A percentile compares a stretch with the other conserved stretches of the same genome.
Evolutionary conservation across 1,140 invertebrate genomes (phyloP).

Genomic region (Ceratitis capitata): DNA sequence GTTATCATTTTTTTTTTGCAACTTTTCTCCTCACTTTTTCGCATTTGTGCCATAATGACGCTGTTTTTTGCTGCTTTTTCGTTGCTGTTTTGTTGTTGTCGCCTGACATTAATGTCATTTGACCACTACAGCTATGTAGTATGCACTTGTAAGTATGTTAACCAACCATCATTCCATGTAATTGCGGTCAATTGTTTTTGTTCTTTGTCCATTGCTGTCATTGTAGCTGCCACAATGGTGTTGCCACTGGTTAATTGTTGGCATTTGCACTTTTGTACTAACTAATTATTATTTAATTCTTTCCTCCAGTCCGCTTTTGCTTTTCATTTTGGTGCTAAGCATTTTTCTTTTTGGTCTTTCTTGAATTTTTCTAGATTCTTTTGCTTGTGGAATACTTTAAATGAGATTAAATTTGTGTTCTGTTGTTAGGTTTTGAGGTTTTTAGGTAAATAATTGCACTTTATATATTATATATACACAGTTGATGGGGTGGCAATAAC

Average conservation of each 20-base stretch:
- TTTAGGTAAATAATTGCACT: constrained; percentile 15
- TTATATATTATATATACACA: background rate
- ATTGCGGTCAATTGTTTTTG: constrained; percentile 33
- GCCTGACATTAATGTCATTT: constrained; percentile 2
- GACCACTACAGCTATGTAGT: too few species aligned
- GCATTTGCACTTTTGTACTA: constrained; percentile 23
- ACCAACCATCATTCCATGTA: constrained; percentile 16
- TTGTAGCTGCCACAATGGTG: background rate
- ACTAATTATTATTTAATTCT: background rate
- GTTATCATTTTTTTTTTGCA: background rate
- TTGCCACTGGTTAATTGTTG: constrained; percentile 31
- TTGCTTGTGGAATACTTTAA: background rate
- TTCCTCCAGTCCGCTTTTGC: background rate
- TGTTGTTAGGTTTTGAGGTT: background rate
- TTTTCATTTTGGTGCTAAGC: background rate
- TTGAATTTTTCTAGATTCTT: background rate
- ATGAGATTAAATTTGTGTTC: constrained; percentile 27
- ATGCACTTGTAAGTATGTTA: too few species aligned
- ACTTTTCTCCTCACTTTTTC: background rate
- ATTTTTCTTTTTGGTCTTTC: background rate
- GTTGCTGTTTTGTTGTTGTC: background rate
- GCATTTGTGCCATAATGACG: background rate
- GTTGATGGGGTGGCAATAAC: background rate
- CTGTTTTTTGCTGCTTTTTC: background rate
- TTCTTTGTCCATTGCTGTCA: background rate